Base-by-base conservation (phyloP, 2,797 vertebrate species). In the Poeciliopsis presidionis region DNA sequence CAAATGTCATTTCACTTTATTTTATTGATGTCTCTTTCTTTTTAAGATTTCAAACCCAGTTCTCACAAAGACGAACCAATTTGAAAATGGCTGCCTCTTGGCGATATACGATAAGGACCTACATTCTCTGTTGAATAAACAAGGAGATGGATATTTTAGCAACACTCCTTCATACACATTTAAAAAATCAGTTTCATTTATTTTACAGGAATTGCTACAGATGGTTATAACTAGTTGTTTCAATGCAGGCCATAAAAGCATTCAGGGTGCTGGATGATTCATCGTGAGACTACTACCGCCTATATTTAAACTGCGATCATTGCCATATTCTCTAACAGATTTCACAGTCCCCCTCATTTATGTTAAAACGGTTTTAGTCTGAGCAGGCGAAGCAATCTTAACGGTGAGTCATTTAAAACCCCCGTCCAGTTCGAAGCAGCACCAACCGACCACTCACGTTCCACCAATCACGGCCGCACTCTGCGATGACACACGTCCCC, bases 401-500 rank as follows among this genome's bases (percentile, higher is more conserved):
- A 46, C 25, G 6, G 41, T 20, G 61, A 69, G 39, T 69, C 65
- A 25, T 36, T 69, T 7, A 69, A 43, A 46, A 46, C 4, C 33
- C 33, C 20, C 72, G 28, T 78, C 67, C 47, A 59, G 45, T 30
- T 65, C 81, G 20, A 76, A 88, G 77, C 67, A 72, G 72, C 43
- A 65, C 49, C 59, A 53, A 74, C 73, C 70, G 65, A 49, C 61
- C 55, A n/a, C 74, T 79, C 49, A 76, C n/a, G 22, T 18, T 43
- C 79, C 78, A 45, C 65, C 82, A 80, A 79, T 77, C 83, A 16
- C 30, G 53, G 73, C 79, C 18, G 12, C 36, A 45, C 33, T 67
- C 82, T 85, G 73, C 87, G 85, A 87, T 83, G 75, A 61, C 49
- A 18, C 77, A 55, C 11, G 79, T 51, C 73, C 61, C 28, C 72